Percentiles rank a stretch among this genome's conserved stretches.
phyloP scores from a whole-genome alignment of 2,113 vertebrate genomes.

The Phasianus colchicus region DNA sequence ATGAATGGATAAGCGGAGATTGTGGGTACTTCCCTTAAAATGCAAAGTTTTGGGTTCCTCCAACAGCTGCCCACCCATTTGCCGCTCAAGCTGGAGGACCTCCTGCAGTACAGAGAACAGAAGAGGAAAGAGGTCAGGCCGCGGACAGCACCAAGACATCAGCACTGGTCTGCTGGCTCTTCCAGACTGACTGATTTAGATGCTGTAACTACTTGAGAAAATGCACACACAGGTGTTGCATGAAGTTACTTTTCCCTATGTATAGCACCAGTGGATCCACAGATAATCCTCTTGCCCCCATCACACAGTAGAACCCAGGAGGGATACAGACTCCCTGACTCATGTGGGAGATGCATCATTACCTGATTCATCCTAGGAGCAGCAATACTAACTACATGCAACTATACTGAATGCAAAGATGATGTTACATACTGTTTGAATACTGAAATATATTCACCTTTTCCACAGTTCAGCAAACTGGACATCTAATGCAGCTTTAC shows the following conservation, averaged over 20 bases:
- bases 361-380: background rate
- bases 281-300: fast-evolving
- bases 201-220: background rate
- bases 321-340: background rate
- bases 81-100: slow-evolving; percentile 92
- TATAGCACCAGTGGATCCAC: background rate
- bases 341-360: background rate
- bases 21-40: slow-evolving; percentile 96
- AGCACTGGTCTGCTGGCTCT: background rate
- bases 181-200: background rate
- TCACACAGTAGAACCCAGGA: background rate
- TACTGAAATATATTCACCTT: background rate
- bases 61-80: slow-evolving; percentile 93
- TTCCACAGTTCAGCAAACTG: background rate
- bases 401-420: background rate
- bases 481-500: background rate
- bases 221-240: fast-evolving
- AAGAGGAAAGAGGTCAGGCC: background rate
- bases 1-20: slow-evolving; percentile 93
- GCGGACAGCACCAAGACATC: background rate
- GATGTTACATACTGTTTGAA: background rate
- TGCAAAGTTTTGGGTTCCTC: slow-evolving; percentile 94
- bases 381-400: background rate
- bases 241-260: background rate
- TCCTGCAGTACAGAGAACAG: slow-evolving; percentile 77